These are phyloP conservation scores for Diachasma alloeum DNA, from an alignment of 1,140 invertebrate species.

Conservation along the genomic window DNA sequence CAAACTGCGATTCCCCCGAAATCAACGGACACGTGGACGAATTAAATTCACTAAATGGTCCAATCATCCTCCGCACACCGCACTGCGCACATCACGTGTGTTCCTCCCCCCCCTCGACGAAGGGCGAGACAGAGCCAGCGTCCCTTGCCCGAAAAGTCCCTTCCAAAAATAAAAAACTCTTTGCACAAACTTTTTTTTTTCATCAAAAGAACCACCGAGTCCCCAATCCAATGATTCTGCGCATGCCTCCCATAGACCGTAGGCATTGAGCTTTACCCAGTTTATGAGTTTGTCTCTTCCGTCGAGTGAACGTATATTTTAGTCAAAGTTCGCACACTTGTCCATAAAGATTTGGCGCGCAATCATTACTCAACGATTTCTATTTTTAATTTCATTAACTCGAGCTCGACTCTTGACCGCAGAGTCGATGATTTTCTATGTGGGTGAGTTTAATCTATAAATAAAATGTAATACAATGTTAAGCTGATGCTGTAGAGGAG, in stretches of 20 bases:
- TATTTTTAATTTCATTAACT: not conserved
- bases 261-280: not conserved
- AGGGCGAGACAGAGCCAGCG: not conserved
- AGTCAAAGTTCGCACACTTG: not conserved
- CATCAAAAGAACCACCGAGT: not conserved
- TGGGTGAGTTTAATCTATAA: not conserved
- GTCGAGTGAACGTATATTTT: not conserved
- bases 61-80: not conserved
- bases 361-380: not conserved
- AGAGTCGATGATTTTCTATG: not conserved
- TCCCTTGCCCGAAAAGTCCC: not conserved
- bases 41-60: not conserved
- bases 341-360: not conserved
- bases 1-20: not conserved
- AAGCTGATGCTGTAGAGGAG: not conserved
- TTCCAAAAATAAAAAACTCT: no score
- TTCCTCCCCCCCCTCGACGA: not conserved
- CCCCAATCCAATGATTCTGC: not conserved
- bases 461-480: not conserved
- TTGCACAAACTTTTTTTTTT: not conserved
- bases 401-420: not conserved
- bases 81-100: not conserved
- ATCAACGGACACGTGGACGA: not conserved
- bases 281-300: not conserved
- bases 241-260: not conserved